Evolutionary conservation across 2,888 invertebrate genomes (phyloP), one percentile per base, ranked within the genome.

Genomic region (Labia minor): DNA sequence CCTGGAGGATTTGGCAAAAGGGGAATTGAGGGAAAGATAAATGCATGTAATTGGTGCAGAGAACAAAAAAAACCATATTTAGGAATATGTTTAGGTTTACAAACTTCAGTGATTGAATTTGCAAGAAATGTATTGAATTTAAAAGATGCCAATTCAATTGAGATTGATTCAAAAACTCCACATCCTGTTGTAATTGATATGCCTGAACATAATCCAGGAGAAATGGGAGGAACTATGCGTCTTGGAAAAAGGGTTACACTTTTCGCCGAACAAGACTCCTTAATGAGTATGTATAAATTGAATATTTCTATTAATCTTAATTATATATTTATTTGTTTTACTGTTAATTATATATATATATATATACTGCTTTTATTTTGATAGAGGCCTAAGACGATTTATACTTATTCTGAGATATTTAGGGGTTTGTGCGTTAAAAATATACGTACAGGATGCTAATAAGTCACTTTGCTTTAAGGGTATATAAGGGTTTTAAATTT

Each of bases 1-100:
- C 98, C 99, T 1, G 99, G 99, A 67, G 99, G 99, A 11, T 99
- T 99, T 77, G 99, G 99, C 0, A 87, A 88, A 71, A 85, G 98
- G 67, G 99, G 99, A 3, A 87, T 95, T 74, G 95, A 96, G 77
- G 99, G 99, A 0, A 99, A 95, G 80, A 92, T 99, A 64, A 86
- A 87, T 69, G 97, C 98, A 0, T 91, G 92, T 72, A 84, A 89
- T 73, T 98, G 95, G 93, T 96, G 97, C 69, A 83, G 99, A 49
- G 86, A 85, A 73, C 94, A 90, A 65, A 85, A 88, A 64, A 92
- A 89, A 75, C 99, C 99, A 0, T 92, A 90, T 78, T 81, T 99
- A 18, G 99, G 98, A 37, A 93, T 99, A 72, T 99, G 99, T 75
- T 82, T 99, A n/a, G 99, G 99, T 3, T 82, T 99, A 70, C 99